Percentiles rank a stretch among this genome's conserved stretches.
Evolutionary conservation across 2,113 vertebrate genomes (phyloP).

Genomic region (Prunella fulvescens): DNA sequence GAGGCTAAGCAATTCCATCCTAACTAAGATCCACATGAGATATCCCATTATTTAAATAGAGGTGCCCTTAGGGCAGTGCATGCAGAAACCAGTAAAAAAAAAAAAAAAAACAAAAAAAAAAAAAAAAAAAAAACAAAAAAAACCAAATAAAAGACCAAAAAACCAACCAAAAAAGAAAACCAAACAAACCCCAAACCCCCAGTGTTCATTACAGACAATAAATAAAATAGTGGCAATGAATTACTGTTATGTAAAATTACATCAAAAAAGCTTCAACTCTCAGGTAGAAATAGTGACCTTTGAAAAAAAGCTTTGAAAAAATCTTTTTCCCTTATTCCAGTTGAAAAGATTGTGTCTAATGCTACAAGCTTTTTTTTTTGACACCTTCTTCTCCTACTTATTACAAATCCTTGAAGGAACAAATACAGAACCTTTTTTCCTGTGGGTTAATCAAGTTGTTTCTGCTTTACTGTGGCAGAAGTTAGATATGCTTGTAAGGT

Average conservation of each 20-base stretch:
- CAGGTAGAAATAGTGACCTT: not conserved
- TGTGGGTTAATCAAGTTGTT: not conserved
- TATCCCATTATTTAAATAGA: constrained; percentile 23
- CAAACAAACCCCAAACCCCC: not conserved
- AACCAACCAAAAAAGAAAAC: not conserved
- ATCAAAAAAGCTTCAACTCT: not conserved
- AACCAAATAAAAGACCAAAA: not conserved
- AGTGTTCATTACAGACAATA: not conserved
- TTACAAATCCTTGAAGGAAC: not conserved
- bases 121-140: not conserved
- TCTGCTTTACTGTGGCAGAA: not conserved
- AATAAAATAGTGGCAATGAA: not conserved
- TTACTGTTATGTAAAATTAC: not conserved
- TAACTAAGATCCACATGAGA: constrained; percentile 6
- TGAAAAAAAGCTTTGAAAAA: not conserved
- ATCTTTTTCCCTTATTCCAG: not conserved
- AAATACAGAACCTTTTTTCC: not conserved
- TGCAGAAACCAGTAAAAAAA: not conserved
- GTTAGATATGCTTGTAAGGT: not conserved
- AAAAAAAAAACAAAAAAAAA: not conserved
- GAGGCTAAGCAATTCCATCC: not conserved
- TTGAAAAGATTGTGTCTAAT: not conserved
- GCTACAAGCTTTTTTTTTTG: not conserved
- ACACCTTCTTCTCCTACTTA: not conserved
- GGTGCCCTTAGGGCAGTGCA: not conserved